Conservation (phyloP, 1,140 invertebrate species). For the Saccostrea glomerata region DNA sequence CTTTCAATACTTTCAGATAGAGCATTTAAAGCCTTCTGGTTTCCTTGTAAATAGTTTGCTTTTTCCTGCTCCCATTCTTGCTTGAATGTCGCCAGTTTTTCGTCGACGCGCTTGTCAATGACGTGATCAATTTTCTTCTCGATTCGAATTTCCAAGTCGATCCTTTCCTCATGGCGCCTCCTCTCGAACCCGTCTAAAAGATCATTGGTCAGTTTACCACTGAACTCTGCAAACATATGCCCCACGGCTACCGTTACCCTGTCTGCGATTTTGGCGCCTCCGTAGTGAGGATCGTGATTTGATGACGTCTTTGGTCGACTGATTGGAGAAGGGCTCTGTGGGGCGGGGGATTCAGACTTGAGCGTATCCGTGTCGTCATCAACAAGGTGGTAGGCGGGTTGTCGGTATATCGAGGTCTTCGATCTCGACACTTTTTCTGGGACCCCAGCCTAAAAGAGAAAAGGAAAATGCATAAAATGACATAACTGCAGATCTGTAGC, state of each 20-base stretch:
- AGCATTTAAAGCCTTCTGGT: conserved; percentile 44
- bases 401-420: conserved; percentile 29
- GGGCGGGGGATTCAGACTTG: not conserved
- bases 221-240: conserved; percentile 59
- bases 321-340: conserved; percentile 22
- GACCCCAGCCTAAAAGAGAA: not conserved
- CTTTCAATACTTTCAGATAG: conserved; percentile 55
- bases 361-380: not conserved
- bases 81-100: conserved; percentile 50
- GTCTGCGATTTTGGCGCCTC: conserved; percentile 43
- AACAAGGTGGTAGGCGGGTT: not conserved
- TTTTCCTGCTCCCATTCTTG: conserved; percentile 54
- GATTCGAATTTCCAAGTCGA: conserved; percentile 54
- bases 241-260: conserved; percentile 52
- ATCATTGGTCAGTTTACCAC: conserved; percentile 58
- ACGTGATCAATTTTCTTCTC: conserved; percentile 53
- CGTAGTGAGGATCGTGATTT: not conserved
- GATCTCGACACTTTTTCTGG: conserved; percentile 2
- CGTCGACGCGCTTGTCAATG: conserved; percentile 50
- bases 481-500: too few relatives aligned
- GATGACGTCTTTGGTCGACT: not conserved
- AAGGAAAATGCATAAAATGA: not conserved
- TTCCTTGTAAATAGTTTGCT: conserved; percentile 39
- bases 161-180: conserved; percentile 53
- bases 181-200: conserved; percentile 57